Evolutionary conservation across 2,113 vertebrate genomes (phyloP).

Genomic region (Agapornis roseicollis): DNA sequence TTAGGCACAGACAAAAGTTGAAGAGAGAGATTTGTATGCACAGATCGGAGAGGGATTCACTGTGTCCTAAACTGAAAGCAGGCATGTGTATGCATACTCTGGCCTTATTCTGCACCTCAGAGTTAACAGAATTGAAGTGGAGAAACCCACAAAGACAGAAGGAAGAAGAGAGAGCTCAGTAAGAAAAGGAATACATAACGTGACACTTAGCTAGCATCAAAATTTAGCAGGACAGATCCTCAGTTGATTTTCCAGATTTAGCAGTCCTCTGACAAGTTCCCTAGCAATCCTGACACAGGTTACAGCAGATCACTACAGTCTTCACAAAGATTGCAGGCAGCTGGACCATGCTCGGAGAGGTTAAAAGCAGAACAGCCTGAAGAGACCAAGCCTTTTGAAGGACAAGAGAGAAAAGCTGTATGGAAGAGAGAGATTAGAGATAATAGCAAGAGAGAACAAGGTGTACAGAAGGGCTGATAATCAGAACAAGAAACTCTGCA

Average conservation of each 20-base stretch:
- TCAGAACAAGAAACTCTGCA: not conserved
- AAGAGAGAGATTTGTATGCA: not conserved
- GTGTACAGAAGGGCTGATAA: not conserved
- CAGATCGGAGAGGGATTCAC: not conserved
- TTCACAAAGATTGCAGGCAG: not conserved
- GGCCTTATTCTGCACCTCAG: not conserved
- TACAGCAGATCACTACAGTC: not conserved
- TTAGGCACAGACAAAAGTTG: not conserved
- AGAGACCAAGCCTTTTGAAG: not conserved
- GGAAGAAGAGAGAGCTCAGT: not conserved
- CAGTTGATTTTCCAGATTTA: not conserved
- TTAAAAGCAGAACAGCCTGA: not conserved
- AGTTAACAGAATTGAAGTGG: not conserved
- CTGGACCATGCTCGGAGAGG: not conserved
- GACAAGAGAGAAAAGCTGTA: not conserved
- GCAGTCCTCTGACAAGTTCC: not conserved
- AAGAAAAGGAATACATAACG: fast-evolving
- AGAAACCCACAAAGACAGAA: not conserved
- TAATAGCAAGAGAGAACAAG: not conserved
- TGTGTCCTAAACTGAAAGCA: not conserved
- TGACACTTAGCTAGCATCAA: not conserved
- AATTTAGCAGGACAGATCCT: not conserved
- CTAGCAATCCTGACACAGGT: not conserved
- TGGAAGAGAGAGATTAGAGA: not conserved
- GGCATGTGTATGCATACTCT: not conserved